Conservation (phyloP, 2,113 vertebrate species). For the Daphoenositta chrysoptera region DNA sequence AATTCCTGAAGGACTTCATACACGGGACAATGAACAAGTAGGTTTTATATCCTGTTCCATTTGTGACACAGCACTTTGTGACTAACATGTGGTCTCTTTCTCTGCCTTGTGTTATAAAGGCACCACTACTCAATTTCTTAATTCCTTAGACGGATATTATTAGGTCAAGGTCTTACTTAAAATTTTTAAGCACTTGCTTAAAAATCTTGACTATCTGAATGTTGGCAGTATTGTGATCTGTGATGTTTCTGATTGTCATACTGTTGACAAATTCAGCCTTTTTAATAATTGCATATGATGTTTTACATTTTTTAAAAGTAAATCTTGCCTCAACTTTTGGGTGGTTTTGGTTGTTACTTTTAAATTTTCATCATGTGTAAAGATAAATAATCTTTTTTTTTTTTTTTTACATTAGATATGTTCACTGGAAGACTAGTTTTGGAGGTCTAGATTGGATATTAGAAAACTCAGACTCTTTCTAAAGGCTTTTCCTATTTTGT, state of each 20-base stretch:
- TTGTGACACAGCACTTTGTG: not conserved
- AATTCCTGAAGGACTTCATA: conserved; percentile 77
- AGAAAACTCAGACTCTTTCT: not conserved
- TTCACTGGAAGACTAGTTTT: not conserved
- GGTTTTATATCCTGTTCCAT: not conserved
- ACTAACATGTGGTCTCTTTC: not conserved
- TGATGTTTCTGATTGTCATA: not conserved
- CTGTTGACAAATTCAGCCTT: not conserved
- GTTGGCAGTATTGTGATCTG: not conserved
- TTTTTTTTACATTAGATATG: not conserved
- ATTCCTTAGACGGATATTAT: not conserved
- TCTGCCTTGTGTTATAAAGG: not conserved
- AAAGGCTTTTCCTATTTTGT: not conserved
- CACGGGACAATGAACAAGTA: conserved; percentile 92
- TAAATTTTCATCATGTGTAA: not conserved
- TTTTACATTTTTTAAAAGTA: not conserved
- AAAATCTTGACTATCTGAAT: not conserved
- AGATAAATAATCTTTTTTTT: not conserved
- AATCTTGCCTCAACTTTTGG: not conserved
- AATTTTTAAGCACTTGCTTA: not conserved
- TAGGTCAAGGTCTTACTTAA: not conserved
- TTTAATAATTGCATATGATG: not conserved
- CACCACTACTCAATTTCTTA: not conserved
- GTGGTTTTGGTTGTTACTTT: not conserved
- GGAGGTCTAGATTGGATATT: not conserved